Base-by-base conservation (phyloP, 2,888 invertebrate species). In the Luperina nickerlii region DNA sequence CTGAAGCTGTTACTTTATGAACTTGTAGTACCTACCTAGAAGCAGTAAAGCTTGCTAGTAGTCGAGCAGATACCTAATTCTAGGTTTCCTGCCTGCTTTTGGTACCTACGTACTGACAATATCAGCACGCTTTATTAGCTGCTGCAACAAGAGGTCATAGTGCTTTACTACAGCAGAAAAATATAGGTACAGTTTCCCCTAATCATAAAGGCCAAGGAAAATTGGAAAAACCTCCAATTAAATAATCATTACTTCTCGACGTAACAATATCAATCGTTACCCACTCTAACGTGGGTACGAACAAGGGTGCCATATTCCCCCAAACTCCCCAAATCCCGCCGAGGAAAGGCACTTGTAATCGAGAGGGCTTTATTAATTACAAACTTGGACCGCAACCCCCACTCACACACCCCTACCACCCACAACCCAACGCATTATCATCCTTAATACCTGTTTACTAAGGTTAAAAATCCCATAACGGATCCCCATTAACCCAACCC, bases 311-410 rank as follows among this genome's bases (percentile, higher is more conserved):
- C 84, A 88, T 86, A 87, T 86, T 83, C 88, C 82, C 88, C 84
- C 84, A 79, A 78, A 87, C 90, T 90, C 92, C 91, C 90, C 90
- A 94, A 92, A 92, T 91, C 94, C 85, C 94, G 88, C 90, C 88
- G 95, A 92, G 95, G 96, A 95, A 96, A 96, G 95, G 95, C 94
- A 95, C 96, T 96, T 96, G 97, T 96, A 96, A 97, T 96, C 95
- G 96, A 96, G 96, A 96, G 94, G 95, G 94, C 95, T 96, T 96
- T 96, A 96, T 97, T 96, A 96, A 96, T 97, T 97, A 97, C 96
- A 95, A 96, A 96, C 96, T 96, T 95, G 92, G 93, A 96, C 96
- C 96, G 92, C 96, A 96, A 93, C 93, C 93, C 94, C 91, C 86
- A 88, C 84, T 89, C 89, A 88, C 85, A 88, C 87, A 84, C 87